Base-by-base conservation (phyloP, 2,888 invertebrate genomes). In the Bellardia bayeri region DNA sequence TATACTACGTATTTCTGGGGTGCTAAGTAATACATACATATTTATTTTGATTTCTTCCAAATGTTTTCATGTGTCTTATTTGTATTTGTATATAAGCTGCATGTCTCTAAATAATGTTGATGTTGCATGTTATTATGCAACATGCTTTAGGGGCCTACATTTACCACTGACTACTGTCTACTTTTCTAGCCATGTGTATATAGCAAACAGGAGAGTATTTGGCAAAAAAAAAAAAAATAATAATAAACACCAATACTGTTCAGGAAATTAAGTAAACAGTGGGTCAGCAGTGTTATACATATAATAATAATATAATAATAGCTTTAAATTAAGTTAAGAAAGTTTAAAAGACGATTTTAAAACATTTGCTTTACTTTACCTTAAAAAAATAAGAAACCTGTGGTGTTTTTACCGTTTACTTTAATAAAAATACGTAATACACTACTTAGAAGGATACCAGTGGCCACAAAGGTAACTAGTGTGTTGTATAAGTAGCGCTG, bases 111-210 rank as follows among this genome's bases (percentile, higher is more conserved):
- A 23, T 23, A 23, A 83, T 83, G 69, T 75, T 80, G 69, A 83
- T 83, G 83, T 87, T 87, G 86, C 86, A 87, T 87, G 86, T 87
- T 87, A 66, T 87, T 87, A 87, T 87, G 83, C 13, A 87, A 87
- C 71, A 64, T 76, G 86, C 86, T 87, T 87, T 58, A 87, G 80
- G 83, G 82, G 86, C 74, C 79, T 75, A 78, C 49, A 61, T 74
- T 63, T 66, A 54, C 45, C 33, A 68, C 16, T 42, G 64, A 81
- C 80, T 76, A 82, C 85, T 82, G 81, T 85, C 85, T 63, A 58
- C 71, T 30, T 76, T 51, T 85, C 45, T 69, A 49, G 3, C 2
- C 45, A 45, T 2, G 3, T 45, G 11, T 45, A 40, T 11, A 4
- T 30, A 16, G 16, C 8, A 51, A 56, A 40, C 51, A 68, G 30